Base-by-base conservation (phyloP, 2,797 vertebrate genomes). In the Acanthopagrus latus region DNA sequence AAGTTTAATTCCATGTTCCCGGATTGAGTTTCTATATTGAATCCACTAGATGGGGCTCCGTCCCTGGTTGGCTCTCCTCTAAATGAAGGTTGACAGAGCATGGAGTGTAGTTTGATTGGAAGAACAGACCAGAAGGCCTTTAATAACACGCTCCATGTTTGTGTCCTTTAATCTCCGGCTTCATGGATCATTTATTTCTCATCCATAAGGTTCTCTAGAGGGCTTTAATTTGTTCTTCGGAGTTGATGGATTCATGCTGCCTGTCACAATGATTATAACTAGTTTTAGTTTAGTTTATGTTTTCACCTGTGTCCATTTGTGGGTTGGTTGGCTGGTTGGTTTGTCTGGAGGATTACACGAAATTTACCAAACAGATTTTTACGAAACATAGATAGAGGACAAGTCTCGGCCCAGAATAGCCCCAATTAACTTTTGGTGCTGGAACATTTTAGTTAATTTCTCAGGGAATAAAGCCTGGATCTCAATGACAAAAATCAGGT, bases 41-140 rank as follows among this genome's bases (percentile, higher is more conserved):
- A 70, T 84, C 85, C 91, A 91, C 82, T 87, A 92, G 91, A 87
- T 90, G 91, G 88, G 16, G 90, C 84, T 86, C 73, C n/a, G 56
- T 65, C 43, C 65, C 66, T 78, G 65, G 3, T 25, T 74, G 12
- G 38, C 14, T 74, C 52, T 27, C 54, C 48, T 27, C 71, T 55
- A 7, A 59, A 3, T 50, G 29, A 38, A 23, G 38, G 46, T 72
- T 50, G 16, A 52, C 25, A 43, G 58, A 60, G 33, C 59, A 57
- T 10, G 10, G 10, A 18, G 38, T 56, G 47, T 44, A 52, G 27
- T 62, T 64, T 55, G 41, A 23, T 47, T 69, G 41, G 23, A 78
- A 64, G n/a, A 57, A 52, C 64, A 72, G 57, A 7, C 44, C 58
- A 21, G 1, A 16, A 2, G 33, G 10, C 38, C 43, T 77, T 43